A percentile compares a stretch with the other conserved stretches of the same genome.
phyloP scores from a whole-genome alignment of 2,113 vertebrate species.

The Poecilia latipinna region DNA sequence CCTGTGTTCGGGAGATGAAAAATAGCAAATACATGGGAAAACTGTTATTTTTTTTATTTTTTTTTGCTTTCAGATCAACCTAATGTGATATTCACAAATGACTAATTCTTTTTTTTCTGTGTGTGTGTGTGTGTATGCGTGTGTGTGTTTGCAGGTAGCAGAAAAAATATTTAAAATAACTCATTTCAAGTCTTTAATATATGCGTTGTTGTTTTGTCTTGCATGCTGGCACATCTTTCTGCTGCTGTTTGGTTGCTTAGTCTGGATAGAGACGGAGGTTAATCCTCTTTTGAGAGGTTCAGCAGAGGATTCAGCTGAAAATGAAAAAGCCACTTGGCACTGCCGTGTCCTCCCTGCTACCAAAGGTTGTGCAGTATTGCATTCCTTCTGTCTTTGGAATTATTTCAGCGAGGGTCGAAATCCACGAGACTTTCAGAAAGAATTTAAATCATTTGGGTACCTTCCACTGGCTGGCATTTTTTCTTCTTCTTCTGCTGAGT shows the following conservation, averaged over 20 bases:
- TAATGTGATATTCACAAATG: constrained; percentile 23
- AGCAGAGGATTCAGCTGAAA: constrained; percentile 39
- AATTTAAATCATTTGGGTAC: constrained; percentile 16
- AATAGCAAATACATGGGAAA: constrained; percentile 53
- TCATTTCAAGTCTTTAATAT: constrained; percentile 32
- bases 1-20: constrained; percentile 42
- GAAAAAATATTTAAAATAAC: constrained; percentile 30
- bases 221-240: not conserved
- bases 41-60: constrained; percentile 44
- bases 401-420: not conserved
- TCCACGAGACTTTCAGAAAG: not conserved
- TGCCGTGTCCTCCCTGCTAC: not conserved
- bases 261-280: constrained; percentile 42
- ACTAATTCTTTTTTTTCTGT: constrained; percentile 26
- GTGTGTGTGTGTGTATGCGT: constrained; percentile 3
- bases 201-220: constrained; percentile 25
- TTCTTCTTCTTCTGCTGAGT: not conserved
- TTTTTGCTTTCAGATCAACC: constrained; percentile 42
- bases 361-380: constrained; percentile 6
- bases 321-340: constrained; percentile 42
- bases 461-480: not conserved
- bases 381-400: not conserved
- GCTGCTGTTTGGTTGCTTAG: constrained; percentile 32
- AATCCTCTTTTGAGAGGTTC: constrained; percentile 51
- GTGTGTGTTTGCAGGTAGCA: constrained; percentile 40